These are phyloP conservation scores for Lobophora halterata DNA, from an alignment of 2,888 invertebrate genomes.

Conservation along the genomic window DNA sequence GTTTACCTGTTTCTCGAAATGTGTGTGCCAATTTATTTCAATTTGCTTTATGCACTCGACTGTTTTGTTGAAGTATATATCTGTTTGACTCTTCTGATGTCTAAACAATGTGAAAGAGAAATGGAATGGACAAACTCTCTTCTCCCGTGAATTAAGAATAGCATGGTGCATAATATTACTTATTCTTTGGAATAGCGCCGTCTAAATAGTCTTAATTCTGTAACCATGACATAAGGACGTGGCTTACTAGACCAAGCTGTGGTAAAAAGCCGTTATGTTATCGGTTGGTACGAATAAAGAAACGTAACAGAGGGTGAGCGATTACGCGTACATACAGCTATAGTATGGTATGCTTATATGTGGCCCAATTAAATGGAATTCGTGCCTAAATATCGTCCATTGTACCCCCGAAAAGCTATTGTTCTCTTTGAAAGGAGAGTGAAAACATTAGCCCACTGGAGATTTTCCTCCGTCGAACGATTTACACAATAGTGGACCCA, in stretches of 20 bases:
- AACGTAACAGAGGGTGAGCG: too few species aligned
- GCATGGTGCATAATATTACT: too few species aligned
- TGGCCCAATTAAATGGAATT: slow-evolving; percentile 12
- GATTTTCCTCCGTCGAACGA: slow-evolving; percentile 35
- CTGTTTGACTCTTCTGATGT: slow-evolving; percentile 18
- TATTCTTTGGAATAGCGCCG: too few species aligned
- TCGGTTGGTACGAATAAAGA: too few species aligned
- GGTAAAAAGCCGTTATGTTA: too few species aligned
- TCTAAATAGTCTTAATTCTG: too few species aligned
- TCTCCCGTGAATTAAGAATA: too few species aligned
- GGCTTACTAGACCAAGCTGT: too few species aligned
- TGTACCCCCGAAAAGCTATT: slow-evolving; percentile 38
- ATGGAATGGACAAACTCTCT: too few species aligned
- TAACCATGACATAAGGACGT: too few species aligned
- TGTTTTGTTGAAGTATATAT: slow-evolving; percentile 20
- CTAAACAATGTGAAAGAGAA: too few species aligned
- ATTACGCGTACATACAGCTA: too few species aligned
- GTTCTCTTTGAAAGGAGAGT: slow-evolving; percentile 44
- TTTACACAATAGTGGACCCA: slow-evolving; percentile 36
- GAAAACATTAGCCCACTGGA: slow-evolving; percentile 46
- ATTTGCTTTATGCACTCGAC: slow-evolving; percentile 20
- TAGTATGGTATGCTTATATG: slow-evolving; percentile 1
- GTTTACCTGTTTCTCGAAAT: slow-evolving; percentile 28
- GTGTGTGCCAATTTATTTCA: slow-evolving; percentile 26
- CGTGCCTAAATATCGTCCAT: slow-evolving; percentile 16